These are phyloP conservation scores for Diploptera punctata DNA, from an alignment of 2,888 invertebrate genomes.

Conservation along the genomic window DNA sequence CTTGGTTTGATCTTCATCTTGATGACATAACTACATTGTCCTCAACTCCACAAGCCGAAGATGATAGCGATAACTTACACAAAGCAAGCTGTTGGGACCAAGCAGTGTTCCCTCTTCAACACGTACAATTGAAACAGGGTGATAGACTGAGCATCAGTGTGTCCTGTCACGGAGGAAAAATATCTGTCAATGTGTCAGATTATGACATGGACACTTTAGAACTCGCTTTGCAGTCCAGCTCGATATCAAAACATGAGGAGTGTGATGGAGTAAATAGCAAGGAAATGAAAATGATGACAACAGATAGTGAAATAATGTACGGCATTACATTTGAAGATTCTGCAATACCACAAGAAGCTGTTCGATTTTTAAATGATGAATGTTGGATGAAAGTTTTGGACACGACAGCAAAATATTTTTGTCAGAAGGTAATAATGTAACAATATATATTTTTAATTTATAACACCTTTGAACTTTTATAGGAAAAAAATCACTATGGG, in stretches of 20 bases:
- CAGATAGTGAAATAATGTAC: too few species aligned
- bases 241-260: too few species aligned
- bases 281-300: too few species aligned
- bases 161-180: conserved; percentile 55
- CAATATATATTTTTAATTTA: too few species aligned
- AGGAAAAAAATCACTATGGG: too few species aligned
- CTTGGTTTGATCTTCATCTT: conserved; percentile 77
- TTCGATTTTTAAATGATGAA: conserved; percentile 61
- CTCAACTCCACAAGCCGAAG: conserved; percentile 38
- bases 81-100: conserved; percentile 75
- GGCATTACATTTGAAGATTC: too few species aligned
- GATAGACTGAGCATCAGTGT: conserved; percentile 53
- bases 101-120: conserved; percentile 69
- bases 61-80: background rate
- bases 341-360: conserved; percentile 47
- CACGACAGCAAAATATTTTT: conserved; percentile 56
- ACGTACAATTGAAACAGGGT: conserved; percentile 55
- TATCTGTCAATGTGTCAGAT: conserved; percentile 48
- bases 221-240: background rate
- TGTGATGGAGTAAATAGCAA: too few species aligned
- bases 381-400: conserved; percentile 57
- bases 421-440: conserved; percentile 48
- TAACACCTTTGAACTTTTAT: too few species aligned
- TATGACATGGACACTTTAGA: conserved; percentile 43
- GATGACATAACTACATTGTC: conserved; percentile 54